phyloP scores from a whole-genome alignment of 2,113 vertebrate genomes.

The Chelonoidis abingdonii region DNA sequence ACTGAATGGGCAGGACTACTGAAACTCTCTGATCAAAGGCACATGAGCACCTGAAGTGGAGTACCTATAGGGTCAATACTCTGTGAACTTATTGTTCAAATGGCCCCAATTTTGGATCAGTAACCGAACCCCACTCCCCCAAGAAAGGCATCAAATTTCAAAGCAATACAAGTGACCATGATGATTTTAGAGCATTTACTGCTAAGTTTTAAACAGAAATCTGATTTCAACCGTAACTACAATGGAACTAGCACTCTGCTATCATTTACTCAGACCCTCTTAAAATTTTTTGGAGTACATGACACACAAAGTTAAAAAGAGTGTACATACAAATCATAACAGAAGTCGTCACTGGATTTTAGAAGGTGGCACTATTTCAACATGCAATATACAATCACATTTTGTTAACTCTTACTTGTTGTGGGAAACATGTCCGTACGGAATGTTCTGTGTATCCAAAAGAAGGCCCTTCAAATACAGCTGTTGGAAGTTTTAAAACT shows the following conservation, averaged over 20 bases:
- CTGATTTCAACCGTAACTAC: not conserved
- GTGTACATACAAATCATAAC: rapidly evolving
- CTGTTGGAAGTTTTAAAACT: constrained; percentile 94
- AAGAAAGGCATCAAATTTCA: not conserved
- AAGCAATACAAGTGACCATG: not conserved
- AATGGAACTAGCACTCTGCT: not conserved
- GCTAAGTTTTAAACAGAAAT: not conserved
- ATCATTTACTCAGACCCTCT: rapidly evolving
- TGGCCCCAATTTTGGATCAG: not conserved
- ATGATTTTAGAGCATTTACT: not conserved
- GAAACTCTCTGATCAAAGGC: not conserved
- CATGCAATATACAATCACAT: rapidly evolving
- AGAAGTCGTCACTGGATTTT: rapidly evolving
- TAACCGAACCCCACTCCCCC: not conserved
- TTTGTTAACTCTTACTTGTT: constrained; percentile 82
- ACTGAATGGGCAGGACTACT: not conserved
- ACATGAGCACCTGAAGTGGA: not conserved
- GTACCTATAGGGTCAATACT: not conserved
- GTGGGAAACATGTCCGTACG: constrained; percentile 91
- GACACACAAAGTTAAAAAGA: rapidly evolving
- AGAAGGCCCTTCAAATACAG: constrained; percentile 96
- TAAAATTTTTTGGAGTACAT: rapidly evolving
- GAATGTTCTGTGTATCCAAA: constrained; percentile 97
- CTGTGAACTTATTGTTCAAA: not conserved
- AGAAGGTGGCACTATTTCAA: rapidly evolving